Percentiles rank a stretch among this genome's conserved stretches.
Evolutionary conservation across 2,888 invertebrate species (phyloP).

Genomic region (Melitaea athalia): DNA sequence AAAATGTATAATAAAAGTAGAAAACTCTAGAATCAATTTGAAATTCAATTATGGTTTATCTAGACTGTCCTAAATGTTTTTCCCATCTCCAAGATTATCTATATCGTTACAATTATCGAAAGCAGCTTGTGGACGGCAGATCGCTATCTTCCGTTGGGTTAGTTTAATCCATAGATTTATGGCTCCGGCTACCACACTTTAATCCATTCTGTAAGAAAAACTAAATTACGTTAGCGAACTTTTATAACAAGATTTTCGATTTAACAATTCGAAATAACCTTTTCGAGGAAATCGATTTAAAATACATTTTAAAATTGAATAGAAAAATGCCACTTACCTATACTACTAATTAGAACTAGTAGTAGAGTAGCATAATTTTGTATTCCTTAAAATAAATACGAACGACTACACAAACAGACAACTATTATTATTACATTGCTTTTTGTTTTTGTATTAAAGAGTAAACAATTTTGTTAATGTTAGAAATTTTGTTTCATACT

Average conservation of each 20-base stretch:
- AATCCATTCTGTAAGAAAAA: constrained; percentile 67
- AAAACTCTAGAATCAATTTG: constrained; percentile 26
- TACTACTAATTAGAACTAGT: no score
- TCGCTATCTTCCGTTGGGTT: constrained; percentile 74
- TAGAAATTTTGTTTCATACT: not conserved
- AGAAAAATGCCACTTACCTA: no score
- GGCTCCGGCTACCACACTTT: constrained; percentile 66
- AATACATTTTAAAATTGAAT: not conserved
- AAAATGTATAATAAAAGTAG: not conserved
- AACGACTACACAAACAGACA: no score
- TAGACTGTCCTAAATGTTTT: constrained; percentile 38
- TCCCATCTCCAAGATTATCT: constrained; percentile 54
- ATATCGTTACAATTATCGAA: constrained; percentile 75
- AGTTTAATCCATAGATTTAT: constrained; percentile 77
- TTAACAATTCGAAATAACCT: constrained; percentile 14
- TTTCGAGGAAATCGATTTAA: constrained; percentile 11
- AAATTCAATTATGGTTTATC: constrained; percentile 42
- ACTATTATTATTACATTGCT: no score
- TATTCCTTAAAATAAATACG: no score
- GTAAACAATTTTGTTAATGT: not conserved
- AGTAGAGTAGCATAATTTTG: no score
- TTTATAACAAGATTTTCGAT: constrained; percentile 37
- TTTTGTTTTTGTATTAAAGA: not conserved
- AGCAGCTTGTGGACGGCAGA: constrained; percentile 64
- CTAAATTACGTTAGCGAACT: constrained; percentile 44